A percentile compares a stretch with the other conserved stretches of the same genome.
Evolutionary conservation across 2,113 vertebrate species (phyloP).

Genomic region (Toxotes chatareus): DNA sequence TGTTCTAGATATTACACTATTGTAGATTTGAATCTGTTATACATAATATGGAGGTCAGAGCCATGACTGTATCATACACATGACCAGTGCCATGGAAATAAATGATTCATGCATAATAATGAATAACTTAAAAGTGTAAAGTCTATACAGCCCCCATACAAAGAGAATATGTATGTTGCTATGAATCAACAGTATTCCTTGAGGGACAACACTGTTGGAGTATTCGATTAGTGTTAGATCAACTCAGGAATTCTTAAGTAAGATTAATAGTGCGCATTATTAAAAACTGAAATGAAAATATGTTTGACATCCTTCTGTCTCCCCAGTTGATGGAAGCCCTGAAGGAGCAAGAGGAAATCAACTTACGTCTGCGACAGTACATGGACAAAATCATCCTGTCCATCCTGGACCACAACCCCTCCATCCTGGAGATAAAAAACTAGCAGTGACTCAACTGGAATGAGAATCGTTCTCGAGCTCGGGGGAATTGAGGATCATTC

Average conservation of each 20-base stretch:
- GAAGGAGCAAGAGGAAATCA: conserved; percentile 98
- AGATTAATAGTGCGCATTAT: not conserved
- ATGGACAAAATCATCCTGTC: conserved; percentile 99
- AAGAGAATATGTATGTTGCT: not conserved
- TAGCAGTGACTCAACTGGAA: conserved; percentile 76
- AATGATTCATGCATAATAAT: not conserved
- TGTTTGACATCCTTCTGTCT: conserved; percentile 25
- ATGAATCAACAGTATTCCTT: not conserved
- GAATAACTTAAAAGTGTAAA: not conserved
- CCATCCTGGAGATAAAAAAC: conserved; percentile 97
- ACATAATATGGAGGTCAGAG: conserved; percentile 19
- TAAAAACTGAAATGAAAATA: not conserved
- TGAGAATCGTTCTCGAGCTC: conserved; percentile 28
- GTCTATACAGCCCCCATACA: not conserved
- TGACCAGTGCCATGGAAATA: not conserved
- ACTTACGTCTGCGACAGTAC: conserved; percentile 93
- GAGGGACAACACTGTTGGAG: too few relatives aligned
- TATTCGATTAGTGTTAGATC: too few relatives aligned
- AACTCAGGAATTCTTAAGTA: not conserved
- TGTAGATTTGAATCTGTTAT: conserved; percentile 12
- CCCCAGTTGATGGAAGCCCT: conserved; percentile 96
- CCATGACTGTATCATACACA: not conserved
- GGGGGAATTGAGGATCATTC: conserved; percentile 38
- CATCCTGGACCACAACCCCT: conserved; percentile 97
- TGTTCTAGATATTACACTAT: conserved; percentile 11